Conservation (phyloP, 2,113 vertebrate species). For the Motacilla tschutschensis region DNA sequence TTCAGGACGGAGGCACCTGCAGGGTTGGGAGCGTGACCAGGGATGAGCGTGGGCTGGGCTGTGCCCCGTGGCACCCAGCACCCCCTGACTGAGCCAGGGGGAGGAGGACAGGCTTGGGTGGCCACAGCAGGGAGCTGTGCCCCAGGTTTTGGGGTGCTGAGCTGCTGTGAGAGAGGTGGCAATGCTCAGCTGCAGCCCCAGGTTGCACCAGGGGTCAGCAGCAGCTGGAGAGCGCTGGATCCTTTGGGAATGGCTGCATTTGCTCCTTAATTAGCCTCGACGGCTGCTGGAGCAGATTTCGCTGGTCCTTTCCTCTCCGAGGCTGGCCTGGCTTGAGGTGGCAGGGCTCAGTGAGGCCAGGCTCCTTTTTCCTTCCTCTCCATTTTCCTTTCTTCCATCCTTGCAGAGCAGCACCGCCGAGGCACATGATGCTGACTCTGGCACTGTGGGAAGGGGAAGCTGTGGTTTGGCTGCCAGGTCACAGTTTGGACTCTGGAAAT, state of each 20-base stretch:
- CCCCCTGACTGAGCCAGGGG: not conserved
- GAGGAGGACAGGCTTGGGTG: not conserved
- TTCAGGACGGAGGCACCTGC: not conserved
- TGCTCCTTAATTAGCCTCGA: not conserved
- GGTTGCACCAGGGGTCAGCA: rapidly evolving
- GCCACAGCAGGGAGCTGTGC: not conserved
- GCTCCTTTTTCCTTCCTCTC: not conserved
- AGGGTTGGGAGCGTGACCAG: rapidly evolving
- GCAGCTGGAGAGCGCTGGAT: not conserved
- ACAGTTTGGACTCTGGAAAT: not conserved
- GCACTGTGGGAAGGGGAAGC: constrained; percentile 9
- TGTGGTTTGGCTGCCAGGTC: not conserved
- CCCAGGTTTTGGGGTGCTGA: not conserved
- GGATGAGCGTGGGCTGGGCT: rapidly evolving
- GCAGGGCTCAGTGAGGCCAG: not conserved
- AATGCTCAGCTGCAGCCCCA: not conserved
- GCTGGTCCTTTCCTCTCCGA: not conserved
- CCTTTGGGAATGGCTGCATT: not conserved
- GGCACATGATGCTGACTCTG: constrained; percentile 27
- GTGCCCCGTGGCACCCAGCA: rapidly evolving
- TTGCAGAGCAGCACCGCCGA: not conserved
- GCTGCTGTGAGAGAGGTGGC: not conserved
- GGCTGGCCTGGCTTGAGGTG: not conserved
- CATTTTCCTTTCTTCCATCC: not conserved
- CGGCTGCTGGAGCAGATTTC: not conserved